Evolutionary conservation across 2,888 invertebrate genomes (phyloP), one percentile per base, ranked within the genome.

Genomic region (Dicranocentrus wangi): DNA sequence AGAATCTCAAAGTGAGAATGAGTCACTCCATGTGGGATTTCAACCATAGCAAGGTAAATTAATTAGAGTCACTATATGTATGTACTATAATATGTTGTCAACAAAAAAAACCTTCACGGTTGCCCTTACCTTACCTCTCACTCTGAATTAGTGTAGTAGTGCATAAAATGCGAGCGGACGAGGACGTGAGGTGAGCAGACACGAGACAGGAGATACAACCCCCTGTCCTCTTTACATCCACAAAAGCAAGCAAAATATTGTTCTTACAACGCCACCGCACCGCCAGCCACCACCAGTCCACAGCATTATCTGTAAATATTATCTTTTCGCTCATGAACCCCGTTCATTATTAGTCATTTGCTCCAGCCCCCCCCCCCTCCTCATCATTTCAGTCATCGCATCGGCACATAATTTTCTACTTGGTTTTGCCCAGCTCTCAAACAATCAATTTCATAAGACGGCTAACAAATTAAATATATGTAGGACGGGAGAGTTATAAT

Each of bases 31-130:
- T 25, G n/a, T 13, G 53, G 65, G 58, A 72, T 65, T 79, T 66
- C 79, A 72, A 58, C 66, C 60, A 55, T 72, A 58, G 66, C 71
- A 71, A 79, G 79, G 79, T 79, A 79, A 72, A 79, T 65, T 71
- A 71, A 79, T 79, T 79, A 55, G 53, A 63, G 43, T 19, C 47
- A 60, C 65, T 60, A 76, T 25, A 28, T 23, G 21, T 17, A 21
- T 19, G 53, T 17, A 17, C 19, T 53, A 21, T 39, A 39, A 7
- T 39, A n/a, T 23, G 3, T 21, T 55, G 55, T 55, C 23, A 55
- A 21, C 7, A 55, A 55, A 55, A 1, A 55, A 19, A 21, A 8
- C 7, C 7, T 55, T 23, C 55, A 55, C 7, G 8, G 39, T 39
- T 39, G 39, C 39, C n/a, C 15, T 47, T 47, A 47, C 47, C 47